Evolutionary conservation across 2,113 vertebrate genomes (phyloP).

Genomic region (Hippocampus mohnikei): DNA sequence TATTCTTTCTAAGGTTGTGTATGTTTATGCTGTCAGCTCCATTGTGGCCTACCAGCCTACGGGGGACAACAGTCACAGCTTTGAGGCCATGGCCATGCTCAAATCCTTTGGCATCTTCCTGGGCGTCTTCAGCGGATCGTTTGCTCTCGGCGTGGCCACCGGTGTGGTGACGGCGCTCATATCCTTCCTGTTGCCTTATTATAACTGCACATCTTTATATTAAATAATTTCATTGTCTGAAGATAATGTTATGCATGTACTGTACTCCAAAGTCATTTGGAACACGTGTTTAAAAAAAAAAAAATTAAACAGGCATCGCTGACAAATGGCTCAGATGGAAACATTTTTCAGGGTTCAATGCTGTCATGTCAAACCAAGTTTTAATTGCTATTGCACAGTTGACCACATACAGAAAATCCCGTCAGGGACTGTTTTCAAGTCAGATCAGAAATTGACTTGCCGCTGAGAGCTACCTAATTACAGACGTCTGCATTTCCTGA

Average conservation of each 20-base stretch:
- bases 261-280: too few species aligned
- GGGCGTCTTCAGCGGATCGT: constrained; percentile 94
- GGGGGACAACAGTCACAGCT: constrained; percentile 91
- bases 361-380: too few species aligned
- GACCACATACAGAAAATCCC: too few species aligned
- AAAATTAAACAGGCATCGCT: too few species aligned
- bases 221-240: too few species aligned
- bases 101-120: constrained; percentile 92
- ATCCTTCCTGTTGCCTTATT: constrained; percentile 75
- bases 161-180: constrained; percentile 94
- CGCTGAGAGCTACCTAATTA: background rate
- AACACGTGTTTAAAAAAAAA: too few species aligned
- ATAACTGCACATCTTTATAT: background rate
- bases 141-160: constrained; percentile 89
- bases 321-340: too few species aligned
- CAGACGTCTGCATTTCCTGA: background rate
- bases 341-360: too few species aligned
- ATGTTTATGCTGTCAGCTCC: constrained; percentile 73
- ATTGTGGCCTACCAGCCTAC: constrained; percentile 91
- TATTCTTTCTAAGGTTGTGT: background rate
- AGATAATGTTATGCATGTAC: too few species aligned
- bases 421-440: too few species aligned
- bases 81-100: constrained; percentile 90
- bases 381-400: too few species aligned
- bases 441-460: background rate